phyloP scores from a whole-genome alignment of 2,113 vertebrate species.

The Centropristis striata region DNA sequence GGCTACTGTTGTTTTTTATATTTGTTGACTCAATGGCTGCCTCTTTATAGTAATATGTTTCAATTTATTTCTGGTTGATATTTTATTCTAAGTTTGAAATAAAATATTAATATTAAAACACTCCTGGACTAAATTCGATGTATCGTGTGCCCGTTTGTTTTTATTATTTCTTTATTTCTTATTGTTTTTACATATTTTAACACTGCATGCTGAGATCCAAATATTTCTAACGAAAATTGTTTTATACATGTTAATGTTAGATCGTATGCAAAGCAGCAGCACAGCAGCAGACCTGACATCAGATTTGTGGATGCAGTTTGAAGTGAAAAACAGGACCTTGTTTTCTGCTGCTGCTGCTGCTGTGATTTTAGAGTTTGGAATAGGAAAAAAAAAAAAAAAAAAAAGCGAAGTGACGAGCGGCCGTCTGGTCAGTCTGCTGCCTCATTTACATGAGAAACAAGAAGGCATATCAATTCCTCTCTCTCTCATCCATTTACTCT shows the following conservation, averaged over 20 bases:
- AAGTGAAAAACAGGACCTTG: conserved; percentile 7
- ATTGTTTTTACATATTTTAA: conserved; percentile 1
- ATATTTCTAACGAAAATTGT: conserved; percentile 33
- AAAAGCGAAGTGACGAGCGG: conserved; percentile 31
- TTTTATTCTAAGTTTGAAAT: conserved; percentile 34
- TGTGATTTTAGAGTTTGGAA: conserved; percentile 60
- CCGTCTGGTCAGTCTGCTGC: conserved; percentile 78
- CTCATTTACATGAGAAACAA: conserved; percentile 81
- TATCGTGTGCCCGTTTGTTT: conserved; percentile 25
- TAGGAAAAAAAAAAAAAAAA: conserved; percentile 36
- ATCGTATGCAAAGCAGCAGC: conserved; percentile 24
- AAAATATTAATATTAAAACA: conserved; percentile 48
- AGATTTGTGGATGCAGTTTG: conserved; percentile 27
- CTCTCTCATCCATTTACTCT: conserved; percentile 63
- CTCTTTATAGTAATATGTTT: neutral
- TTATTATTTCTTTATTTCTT: neutral
- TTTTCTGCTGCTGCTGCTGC: conserved; percentile 46
- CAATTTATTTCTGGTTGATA: conserved; percentile 4
- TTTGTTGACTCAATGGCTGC: conserved; percentile 11
- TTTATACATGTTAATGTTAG: conserved; percentile 3
- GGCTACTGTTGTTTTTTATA: neutral
- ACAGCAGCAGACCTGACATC: conserved; percentile 25
- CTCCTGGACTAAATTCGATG: conserved; percentile 16
- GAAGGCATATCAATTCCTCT: conserved; percentile 72
- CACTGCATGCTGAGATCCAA: neutral